A percentile compares a stretch with the other conserved stretches of the same genome.
Evolutionary conservation across 2,113 vertebrate species (phyloP).

Genomic region (Tetraodon nigroviridis): DNA sequence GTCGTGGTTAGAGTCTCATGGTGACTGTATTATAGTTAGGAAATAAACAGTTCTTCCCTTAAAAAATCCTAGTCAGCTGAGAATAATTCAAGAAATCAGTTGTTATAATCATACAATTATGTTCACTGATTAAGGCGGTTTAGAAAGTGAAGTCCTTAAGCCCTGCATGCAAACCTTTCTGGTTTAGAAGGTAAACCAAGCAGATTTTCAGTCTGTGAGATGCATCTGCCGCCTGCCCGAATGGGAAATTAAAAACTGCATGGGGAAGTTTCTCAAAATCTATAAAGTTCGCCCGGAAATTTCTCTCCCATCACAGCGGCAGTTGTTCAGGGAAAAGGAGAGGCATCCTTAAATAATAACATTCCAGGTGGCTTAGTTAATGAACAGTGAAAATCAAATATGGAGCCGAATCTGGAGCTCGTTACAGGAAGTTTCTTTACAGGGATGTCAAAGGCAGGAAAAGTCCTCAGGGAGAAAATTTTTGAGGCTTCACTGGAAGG

Average conservation of each 20-base stretch:
- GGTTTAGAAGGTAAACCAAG: constrained; percentile 58
- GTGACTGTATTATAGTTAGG: too few relatives aligned
- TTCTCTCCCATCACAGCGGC: constrained; percentile 70
- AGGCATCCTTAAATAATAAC: constrained; percentile 77
- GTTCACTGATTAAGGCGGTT: not conserved
- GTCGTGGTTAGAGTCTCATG: too few relatives aligned
- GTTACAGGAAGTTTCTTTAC: constrained; percentile 77
- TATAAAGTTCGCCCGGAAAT: constrained; percentile 74
- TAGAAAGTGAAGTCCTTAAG: not conserved
- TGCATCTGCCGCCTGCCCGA: constrained; percentile 67
- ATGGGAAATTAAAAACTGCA: constrained; percentile 73
- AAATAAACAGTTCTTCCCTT: not conserved
- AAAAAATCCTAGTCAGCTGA: not conserved
- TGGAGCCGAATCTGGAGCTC: constrained; percentile 77
- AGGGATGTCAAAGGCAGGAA: constrained; percentile 70
- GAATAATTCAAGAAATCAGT: not conserved
- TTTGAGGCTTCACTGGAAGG: constrained; percentile 42
- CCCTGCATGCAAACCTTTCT: constrained; percentile 27
- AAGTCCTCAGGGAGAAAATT: constrained; percentile 62
- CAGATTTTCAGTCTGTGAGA: constrained; percentile 59
- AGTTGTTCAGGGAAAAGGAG: constrained; percentile 79
- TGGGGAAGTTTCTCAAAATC: constrained; percentile 72
- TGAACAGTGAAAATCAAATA: constrained; percentile 84
- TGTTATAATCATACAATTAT: not conserved
- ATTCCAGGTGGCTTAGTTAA: constrained; percentile 83